A percentile compares a stretch with the other conserved stretches of the same genome.
phyloP scores from a whole-genome alignment of 2,113 vertebrate genomes.

The Mirza zaza region DNA sequence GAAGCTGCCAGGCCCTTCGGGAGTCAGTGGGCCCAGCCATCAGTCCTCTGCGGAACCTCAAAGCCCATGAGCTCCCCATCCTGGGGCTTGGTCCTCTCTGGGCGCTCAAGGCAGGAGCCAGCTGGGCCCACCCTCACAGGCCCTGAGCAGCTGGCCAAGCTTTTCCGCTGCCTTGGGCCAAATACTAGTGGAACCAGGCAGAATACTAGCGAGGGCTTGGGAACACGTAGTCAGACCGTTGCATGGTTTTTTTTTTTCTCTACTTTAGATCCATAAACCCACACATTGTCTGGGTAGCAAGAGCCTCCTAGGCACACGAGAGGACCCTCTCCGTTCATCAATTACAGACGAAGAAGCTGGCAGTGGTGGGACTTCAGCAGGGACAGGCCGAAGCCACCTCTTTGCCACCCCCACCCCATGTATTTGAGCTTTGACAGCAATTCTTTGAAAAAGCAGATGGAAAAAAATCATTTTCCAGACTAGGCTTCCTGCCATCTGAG shows the following conservation, averaged over 20 bases:
- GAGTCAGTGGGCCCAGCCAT: neutral
- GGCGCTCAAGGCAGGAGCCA: neutral
- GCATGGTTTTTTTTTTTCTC: neutral
- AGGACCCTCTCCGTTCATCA: neutral
- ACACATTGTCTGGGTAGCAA: neutral
- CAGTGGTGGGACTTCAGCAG: neutral
- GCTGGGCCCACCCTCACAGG: neutral
- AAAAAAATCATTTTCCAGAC: neutral
- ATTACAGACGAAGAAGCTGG: neutral
- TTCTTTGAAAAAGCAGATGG: neutral
- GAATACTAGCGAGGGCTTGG: neutral
- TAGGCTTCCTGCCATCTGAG: neutral
- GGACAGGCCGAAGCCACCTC: neutral
- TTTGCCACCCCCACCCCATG: rapidly evolving
- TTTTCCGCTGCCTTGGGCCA: neutral
- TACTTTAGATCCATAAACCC: neutral
- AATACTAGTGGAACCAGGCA: neutral
- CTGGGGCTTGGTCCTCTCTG: neutral
- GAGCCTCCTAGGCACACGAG: rapidly evolving
- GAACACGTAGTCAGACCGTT: neutral
- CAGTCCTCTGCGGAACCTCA: neutral
- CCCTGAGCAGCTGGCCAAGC: neutral
- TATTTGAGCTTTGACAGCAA: neutral
- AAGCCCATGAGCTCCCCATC: neutral
- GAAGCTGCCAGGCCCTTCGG: neutral